Evolutionary conservation across 2,888 invertebrate species (phyloP).

Genomic region (Piscicola geometra): DNA sequence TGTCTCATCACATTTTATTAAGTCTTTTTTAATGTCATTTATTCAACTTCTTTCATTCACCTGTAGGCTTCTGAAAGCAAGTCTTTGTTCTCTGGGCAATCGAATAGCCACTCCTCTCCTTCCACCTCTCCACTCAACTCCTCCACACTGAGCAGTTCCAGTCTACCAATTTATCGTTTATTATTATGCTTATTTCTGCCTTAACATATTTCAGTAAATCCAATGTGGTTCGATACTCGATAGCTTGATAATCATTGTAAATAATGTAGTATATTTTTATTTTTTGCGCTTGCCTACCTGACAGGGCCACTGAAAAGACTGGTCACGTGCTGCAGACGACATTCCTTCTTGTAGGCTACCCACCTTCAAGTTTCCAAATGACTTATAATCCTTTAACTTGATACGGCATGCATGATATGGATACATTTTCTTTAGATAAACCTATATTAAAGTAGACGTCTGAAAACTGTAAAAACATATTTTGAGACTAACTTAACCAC

Average conservation of each 20-base stretch:
- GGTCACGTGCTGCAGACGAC: neutral
- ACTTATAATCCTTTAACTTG: no score
- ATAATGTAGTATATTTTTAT: no score
- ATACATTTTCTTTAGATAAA: neutral
- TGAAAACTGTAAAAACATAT: neutral
- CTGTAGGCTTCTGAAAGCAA: constrained; percentile 26
- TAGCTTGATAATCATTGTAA: no score
- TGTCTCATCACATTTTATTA: neutral
- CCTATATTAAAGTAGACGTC: neutral
- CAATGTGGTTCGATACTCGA: no score
- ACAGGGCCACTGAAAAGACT: constrained; percentile 27
- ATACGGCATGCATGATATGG: neutral
- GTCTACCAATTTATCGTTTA: neutral
- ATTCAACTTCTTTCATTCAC: neutral
- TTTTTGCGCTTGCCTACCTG: neutral
- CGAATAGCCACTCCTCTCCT: constrained; percentile 25
- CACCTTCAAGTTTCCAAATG: no score
- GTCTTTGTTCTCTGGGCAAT: neutral
- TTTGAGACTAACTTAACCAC: constrained; percentile 30
- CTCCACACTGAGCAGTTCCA: constrained; percentile 29
- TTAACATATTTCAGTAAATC: no score
- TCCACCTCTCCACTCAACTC: constrained; percentile 30
- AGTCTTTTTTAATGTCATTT: neutral
- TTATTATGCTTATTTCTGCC: no score
- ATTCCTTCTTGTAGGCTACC: constrained; percentile 30